Conservation (phyloP, 2,888 invertebrate species). For the Dioctria rufipes region DNA sequence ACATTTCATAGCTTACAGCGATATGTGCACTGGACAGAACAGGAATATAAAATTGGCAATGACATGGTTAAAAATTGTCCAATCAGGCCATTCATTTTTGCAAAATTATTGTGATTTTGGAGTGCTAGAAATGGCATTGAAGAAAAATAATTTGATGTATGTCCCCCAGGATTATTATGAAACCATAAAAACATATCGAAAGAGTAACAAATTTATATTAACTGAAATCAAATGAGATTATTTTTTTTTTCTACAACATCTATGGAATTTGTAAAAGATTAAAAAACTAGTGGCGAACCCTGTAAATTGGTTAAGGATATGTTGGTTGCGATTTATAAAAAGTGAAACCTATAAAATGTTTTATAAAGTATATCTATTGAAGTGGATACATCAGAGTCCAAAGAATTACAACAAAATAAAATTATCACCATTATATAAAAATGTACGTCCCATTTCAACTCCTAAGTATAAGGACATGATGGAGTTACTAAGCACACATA, state of each 20-base stretch:
- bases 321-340: constrained; percentile 28
- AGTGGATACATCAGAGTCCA: constrained; percentile 44
- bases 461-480: constrained; percentile 57
- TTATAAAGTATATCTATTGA: constrained; percentile 37
- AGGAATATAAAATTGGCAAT: no score
- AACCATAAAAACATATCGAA: constrained; percentile 57
- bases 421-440: no score
- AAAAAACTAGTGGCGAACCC: constrained; percentile 54
- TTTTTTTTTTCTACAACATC: constrained; percentile 53
- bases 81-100: no score
- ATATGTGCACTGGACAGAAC: no score
- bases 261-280: constrained; percentile 53
- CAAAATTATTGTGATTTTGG: constrained; percentile 63
- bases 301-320: constrained; percentile 6
- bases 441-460: constrained; percentile 52
- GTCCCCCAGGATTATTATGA: constrained; percentile 55
- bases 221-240: constrained; percentile 49
- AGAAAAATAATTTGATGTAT: constrained; percentile 57
- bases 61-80: no score
- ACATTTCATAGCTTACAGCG: constrained; percentile 21
- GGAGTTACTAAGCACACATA: constrained; percentile 54
- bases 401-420: not conserved
- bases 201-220: constrained; percentile 48
- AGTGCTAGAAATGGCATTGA: constrained; percentile 61
- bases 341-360: constrained; percentile 38